These are phyloP conservation scores for Lepus townsendii DNA, from an alignment of 2,797 vertebrate genomes.

Conservation along the genomic window DNA sequence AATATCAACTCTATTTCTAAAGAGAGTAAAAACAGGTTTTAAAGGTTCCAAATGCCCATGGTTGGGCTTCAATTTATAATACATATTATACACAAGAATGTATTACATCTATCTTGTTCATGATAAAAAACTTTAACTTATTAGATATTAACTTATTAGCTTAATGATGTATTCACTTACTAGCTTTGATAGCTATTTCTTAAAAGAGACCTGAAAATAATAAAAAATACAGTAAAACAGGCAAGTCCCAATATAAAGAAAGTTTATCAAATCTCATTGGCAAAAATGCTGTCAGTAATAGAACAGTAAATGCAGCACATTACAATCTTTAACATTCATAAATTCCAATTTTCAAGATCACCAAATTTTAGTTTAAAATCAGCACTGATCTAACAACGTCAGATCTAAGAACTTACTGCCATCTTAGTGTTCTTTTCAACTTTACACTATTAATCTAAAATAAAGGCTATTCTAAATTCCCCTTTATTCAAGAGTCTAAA, in stretches of 20 bases:
- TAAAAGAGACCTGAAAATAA: conserved; percentile 48
- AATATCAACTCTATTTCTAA: conserved; percentile 58
- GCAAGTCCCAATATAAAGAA: conserved; percentile 21
- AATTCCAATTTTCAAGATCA: conserved; percentile 58
- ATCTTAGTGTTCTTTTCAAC: conserved; percentile 26
- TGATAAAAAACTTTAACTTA: conserved; percentile 26
- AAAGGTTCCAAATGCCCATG: conserved; percentile 45
- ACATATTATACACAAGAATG: neutral
- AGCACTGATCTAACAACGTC: conserved; percentile 59
- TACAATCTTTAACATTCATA: conserved; percentile 42
- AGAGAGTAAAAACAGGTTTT: conserved; percentile 58
- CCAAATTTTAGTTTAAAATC: conserved; percentile 52
- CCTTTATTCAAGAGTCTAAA: conserved; percentile 35
- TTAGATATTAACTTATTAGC: conserved; percentile 3
- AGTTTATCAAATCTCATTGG: conserved; percentile 30
- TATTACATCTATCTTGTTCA: conserved; percentile 27
- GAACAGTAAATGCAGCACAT: neutral
- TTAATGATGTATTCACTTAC: neutral
- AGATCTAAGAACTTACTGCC: conserved; percentile 40
- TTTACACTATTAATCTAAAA: conserved; percentile 53
- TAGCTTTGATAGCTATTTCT: conserved; percentile 28
- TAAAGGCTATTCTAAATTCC: conserved; percentile 34
- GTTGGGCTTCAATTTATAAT: conserved; percentile 46
- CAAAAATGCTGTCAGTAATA: conserved; percentile 9
- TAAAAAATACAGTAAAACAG: conserved; percentile 25